Evolutionary conservation across 2,113 vertebrate species (phyloP), one percentile per base, ranked within the genome.

Genomic region (Ciconia boyciana): DNA sequence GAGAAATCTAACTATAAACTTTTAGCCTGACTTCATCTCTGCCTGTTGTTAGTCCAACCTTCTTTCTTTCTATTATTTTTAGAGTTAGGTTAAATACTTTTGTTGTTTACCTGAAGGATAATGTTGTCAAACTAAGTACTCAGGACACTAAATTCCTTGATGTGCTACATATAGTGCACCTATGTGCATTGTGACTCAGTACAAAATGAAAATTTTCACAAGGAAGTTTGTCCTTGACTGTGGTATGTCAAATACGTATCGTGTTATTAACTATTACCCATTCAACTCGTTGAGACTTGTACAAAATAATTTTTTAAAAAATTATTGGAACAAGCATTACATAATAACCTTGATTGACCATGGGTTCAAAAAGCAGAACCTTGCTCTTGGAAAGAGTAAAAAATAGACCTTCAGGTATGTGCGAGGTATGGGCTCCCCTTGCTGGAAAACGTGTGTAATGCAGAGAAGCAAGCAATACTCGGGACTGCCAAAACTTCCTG

Each of bases 331-430:
- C 2, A 41, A 57, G 13, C 10, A 28, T 52, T 87, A n/a, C 22
- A 19, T 49, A 71, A n/a, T 70, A 85, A 64, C 24, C 3, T 46
- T 16, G 3, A 13, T 34, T 76, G 36, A 84, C 29, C 9, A 9
- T 24, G 26, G 43, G 6, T 84, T 78, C 46, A 87, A 36, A 91
- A 92, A 78, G 17, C 49, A 91, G 44, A 54, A 92, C 41, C 36
- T 64, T 1, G 0, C 7, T 64, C 2, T 28, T 32, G 0, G 2
- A 39, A 89, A 46, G 34, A 77, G 10, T 17, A 0, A 21, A 66
- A 83, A 57, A 10, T 3, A 62, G 39, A 43, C 5, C 25, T 74
- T 91, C 21, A 16, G 16, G 61, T 41, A 17, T 87, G 55, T 75
- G 26, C 69, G 66, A 76, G 44, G 1, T 66, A 7, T 3, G 79